Conservation (phyloP, 2,888 invertebrate species). For the Margaritifera margaritifera region DNA sequence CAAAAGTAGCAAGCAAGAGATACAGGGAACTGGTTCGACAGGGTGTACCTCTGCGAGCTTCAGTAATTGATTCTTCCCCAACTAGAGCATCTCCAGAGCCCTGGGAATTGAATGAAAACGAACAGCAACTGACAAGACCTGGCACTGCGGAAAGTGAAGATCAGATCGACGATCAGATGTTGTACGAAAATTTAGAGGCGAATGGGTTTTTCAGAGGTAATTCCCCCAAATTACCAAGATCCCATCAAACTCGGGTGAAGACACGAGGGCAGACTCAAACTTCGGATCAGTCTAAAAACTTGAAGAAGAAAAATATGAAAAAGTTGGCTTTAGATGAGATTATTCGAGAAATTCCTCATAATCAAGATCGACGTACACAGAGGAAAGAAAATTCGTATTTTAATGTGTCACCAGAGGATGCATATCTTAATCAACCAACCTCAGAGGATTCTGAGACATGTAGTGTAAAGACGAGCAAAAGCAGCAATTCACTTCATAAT, state of each 20-base stretch:
- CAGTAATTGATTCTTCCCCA: constrained; percentile 47
- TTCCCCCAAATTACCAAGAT: constrained; percentile 29
- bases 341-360: constrained; percentile 51
- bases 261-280: constrained; percentile 13
- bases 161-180: constrained; percentile 38
- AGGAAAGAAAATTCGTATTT: constrained; percentile 35
- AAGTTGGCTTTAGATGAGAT: constrained; percentile 52
- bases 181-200: constrained; percentile 50
- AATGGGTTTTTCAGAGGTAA: constrained; percentile 48
- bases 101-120: constrained; percentile 20
- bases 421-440: constrained; percentile 46
- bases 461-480: constrained; percentile 43
- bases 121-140: constrained; percentile 24
- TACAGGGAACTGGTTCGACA: constrained; percentile 57
- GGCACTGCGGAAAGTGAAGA: constrained; percentile 33
- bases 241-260: constrained; percentile 20
- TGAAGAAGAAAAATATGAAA: constrained; percentile 28
- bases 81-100: constrained; percentile 8
- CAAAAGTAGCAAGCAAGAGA: constrained; percentile 39
- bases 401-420: constrained; percentile 40
- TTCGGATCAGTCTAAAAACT: constrained; percentile 18
- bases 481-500: constrained; percentile 33
- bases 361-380: constrained; percentile 21
- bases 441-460: constrained; percentile 52
- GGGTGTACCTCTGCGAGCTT: constrained; percentile 60